phyloP scores from a whole-genome alignment of 2,888 invertebrate genomes.

The Oscheius sp. region DNA sequence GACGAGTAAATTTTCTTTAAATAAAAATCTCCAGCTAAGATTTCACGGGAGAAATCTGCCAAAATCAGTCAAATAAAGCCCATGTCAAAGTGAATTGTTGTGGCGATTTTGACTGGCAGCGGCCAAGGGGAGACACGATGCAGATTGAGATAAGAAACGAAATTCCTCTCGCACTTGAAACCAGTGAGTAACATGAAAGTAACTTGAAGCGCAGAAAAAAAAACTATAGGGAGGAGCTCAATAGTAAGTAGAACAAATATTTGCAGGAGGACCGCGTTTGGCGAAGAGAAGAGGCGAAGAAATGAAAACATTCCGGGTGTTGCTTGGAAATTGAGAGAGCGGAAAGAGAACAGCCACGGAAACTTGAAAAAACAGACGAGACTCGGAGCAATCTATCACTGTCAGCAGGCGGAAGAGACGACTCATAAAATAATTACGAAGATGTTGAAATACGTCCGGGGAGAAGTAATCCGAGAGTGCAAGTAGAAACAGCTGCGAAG shows the following conservation, averaged over 20 bases:
- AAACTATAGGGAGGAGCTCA: no score
- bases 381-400: conserved; percentile 4
- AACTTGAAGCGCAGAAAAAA: neutral
- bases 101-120: no score
- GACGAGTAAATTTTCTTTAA: no score
- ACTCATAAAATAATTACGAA: neutral
- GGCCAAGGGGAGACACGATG: no score
- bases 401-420: neutral
- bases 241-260: no score
- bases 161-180: no score
- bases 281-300: neutral
- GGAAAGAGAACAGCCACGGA: conserved; percentile 1
- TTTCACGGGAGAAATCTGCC: no score
- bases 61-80: no score
- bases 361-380: conserved; percentile 3
- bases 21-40: no score
- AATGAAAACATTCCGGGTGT: neutral
- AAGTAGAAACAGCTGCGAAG: neutral
- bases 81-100: no score
- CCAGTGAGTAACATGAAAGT: neutral
- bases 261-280: neutral
- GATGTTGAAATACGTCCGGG: neutral
- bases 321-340: neutral
- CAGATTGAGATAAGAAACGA: no score
- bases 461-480: neutral